Percentiles rank a stretch among this genome's conserved stretches.
These are phyloP conservation scores for Drosophila tani DNA, from an alignment of 1,140 invertebrate genomes.

Conservation along the genomic window DNA sequence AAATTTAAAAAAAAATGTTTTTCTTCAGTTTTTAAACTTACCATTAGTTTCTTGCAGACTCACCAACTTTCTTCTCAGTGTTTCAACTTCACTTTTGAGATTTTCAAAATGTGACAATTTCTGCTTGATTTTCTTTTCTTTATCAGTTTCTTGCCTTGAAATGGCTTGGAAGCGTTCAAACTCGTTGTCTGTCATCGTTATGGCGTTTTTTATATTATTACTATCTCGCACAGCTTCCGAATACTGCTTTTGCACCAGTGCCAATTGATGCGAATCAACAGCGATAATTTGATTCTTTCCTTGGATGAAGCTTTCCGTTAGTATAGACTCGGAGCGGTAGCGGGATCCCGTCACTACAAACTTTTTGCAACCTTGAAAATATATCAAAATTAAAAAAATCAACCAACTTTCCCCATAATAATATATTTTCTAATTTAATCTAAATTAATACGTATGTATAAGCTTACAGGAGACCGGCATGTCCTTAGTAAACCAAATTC, in stretches of 20 bases:
- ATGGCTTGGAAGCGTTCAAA: conserved; percentile 57
- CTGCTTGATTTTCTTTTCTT: conserved; percentile 57
- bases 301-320: conserved; percentile 57
- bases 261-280: conserved; percentile 53
- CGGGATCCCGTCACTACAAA: conserved; percentile 61
- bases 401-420: neutral
- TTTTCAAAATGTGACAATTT: conserved; percentile 47
- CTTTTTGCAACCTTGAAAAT: conserved; percentile 55
- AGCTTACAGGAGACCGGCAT: too few species aligned
- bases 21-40: conserved; percentile 15
- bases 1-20: too few species aligned
- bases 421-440: too few species aligned
- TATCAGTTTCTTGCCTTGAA: conserved; percentile 35
- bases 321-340: conserved; percentile 60
- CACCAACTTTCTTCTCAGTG: conserved; percentile 19
- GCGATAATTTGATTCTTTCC: conserved; percentile 60
- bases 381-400: neutral
- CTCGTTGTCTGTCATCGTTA: conserved; percentile 50
- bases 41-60: conserved; percentile 20
- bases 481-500: too few species aligned
- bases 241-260: conserved; percentile 40
- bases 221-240: conserved; percentile 32
- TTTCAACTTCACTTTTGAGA: conserved; percentile 43
- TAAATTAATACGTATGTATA: too few species aligned
- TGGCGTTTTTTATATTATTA: conserved; percentile 50